Percentiles rank a stretch among this genome's conserved stretches.
These are phyloP conservation scores for Ophion costatus DNA, from an alignment of 2,888 invertebrate species.

Conservation along the genomic window DNA sequence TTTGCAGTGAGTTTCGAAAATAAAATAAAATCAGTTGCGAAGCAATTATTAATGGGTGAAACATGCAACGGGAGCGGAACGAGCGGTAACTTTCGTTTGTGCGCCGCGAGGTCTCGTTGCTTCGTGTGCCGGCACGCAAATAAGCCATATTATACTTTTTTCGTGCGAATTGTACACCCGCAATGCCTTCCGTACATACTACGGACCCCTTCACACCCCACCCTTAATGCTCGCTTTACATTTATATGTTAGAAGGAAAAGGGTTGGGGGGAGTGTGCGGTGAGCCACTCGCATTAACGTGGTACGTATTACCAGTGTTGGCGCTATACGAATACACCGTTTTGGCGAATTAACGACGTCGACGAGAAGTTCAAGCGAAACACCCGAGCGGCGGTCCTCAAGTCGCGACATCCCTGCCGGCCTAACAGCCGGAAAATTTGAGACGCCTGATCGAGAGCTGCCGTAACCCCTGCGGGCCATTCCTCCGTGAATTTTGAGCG, in stretches of 20 bases:
- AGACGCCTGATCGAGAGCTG: constrained; percentile 49
- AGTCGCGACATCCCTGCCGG: constrained; percentile 5
- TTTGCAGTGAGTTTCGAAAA: constrained; percentile 64
- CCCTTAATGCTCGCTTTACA: constrained; percentile 70
- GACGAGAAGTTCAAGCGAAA: constrained; percentile 19
- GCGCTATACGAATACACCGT: constrained; percentile 41
- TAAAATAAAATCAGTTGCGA: constrained; percentile 80
- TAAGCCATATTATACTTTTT: constrained; percentile 81
- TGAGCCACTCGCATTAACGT: constrained; percentile 54
- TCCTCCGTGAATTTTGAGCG: constrained; percentile 21
- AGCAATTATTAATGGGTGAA: constrained; percentile 82
- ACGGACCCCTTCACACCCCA: constrained; percentile 70
- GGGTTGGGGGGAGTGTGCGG: constrained; percentile 6
- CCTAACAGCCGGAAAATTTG: constrained; percentile 1
- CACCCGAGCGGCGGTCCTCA: constrained; percentile 7
- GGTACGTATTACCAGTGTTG: constrained; percentile 38
- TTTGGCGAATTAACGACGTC: constrained; percentile 29
- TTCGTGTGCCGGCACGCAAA: constrained; percentile 78
- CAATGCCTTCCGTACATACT: constrained; percentile 77
- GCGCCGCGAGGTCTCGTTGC: constrained; percentile 37
- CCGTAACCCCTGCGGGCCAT: constrained; percentile 51
- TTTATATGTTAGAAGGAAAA: constrained; percentile 32
- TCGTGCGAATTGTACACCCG: constrained; percentile 69
- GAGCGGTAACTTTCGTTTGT: constrained; percentile 79
- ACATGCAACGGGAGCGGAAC: constrained; percentile 78